Base-by-base conservation (phyloP, 2,797 vertebrate genomes). In the Clarias laeviceps region DNA sequence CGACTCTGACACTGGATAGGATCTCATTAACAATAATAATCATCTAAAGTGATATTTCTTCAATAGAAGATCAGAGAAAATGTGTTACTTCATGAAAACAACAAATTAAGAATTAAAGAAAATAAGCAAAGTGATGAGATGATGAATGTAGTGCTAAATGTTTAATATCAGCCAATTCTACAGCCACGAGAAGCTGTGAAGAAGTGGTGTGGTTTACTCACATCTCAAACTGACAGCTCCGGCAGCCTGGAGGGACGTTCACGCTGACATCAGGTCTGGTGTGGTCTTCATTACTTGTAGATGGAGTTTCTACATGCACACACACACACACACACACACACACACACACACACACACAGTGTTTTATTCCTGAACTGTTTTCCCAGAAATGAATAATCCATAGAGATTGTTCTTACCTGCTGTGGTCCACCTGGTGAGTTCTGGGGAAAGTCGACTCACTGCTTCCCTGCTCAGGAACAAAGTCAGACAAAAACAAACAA, bases 271-370 rank as follows among this genome's bases (percentile, higher is more conserved):
- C 96, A 84, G 93, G 94, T 91, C 97, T 98, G 93, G 93, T 96
- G 91, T 94, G 94, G 88, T 98, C 98, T 68, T 95, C 97, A 24
- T 96, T 96, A 95, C 97, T 99, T 56, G 98, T 99, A 54, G 97
- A 98, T 20, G 98, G 97, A 94, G 96, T 97, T 92, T 97, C 98
- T 99, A 92, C 79, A 85, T 18, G 79, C 74, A 57, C 73, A n/a
- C 40, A 68, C 14, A 18, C 1, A 2, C 15, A 32, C 9, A 24
- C 18, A 37, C 17, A 69, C 17, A 7, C 32, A 22, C 18, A 20
- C 9, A 22, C 2, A 2, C 18, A 40, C 62, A 27, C 3, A 27
- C 8, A 64, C n/a, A 14, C n/a, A 68, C n/a, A 22, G 66, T 20
- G n/a, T 29, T 54, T 29, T 3, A 29, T 54, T 54, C 3, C 15